Base-by-base conservation (phyloP, 2,888 invertebrate species). In the Eupithecia tripunctaria region DNA sequence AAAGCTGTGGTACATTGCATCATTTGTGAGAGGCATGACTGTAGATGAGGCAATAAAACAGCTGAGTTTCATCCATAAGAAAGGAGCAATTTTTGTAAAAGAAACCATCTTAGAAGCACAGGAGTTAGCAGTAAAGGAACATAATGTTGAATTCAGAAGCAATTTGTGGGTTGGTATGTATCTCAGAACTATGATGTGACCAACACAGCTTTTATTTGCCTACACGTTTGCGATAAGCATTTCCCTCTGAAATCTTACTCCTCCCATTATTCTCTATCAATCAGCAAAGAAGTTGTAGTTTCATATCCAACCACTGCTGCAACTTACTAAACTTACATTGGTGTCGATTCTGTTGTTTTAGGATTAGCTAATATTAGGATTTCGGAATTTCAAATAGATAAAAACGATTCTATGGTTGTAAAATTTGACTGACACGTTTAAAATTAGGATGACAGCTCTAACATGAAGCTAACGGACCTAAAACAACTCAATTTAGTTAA, bases 1-100 rank as follows among this genome's bases (percentile, higher is more conserved):
- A 86, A 99, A 98, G 88, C 96, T 99, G 96, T 99, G 98, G 98
- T 99, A 98, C 82, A 95, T 98, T 62, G 98, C 99, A 4, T 93
- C 95, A 80, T 95, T 99, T 85, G 96, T 99, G 2, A 95, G 99
- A 82, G 99, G 99, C 18, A 97, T 99, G 97, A 95, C 97, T 21
- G 97, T 99, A 2, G 99, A 99, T 91, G 99, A 99, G 92, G 99
- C 99, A 15, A 87, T 99, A 0, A 98, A 97, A 88, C 99, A 99
- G 88, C 92, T 99, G 18, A 96, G 96, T 82, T 99, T 98, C 94
- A 95, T 98, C 0, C 87, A 95, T 14, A 97, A 96, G 84, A 98
- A 98, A 90, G 98, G 98, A 38, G 97, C 97, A 62, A 92, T 89
- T 68, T 95, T 95, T 89, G 96, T 96, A 0, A 96, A 96, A 85